Conservation (phyloP, 2,888 invertebrate genomes). For the Ethmia dodecea region DNA sequence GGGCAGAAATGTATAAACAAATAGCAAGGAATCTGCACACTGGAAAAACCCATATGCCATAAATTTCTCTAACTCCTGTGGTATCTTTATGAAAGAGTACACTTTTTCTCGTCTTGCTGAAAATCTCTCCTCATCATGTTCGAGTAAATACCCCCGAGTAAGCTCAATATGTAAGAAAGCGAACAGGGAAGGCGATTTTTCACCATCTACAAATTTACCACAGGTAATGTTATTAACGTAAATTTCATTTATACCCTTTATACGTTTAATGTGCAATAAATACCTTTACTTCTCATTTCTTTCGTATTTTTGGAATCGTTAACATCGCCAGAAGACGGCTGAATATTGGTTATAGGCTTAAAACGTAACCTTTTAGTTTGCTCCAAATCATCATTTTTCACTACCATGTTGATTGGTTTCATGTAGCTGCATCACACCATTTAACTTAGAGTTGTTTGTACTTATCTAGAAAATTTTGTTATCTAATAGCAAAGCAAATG, state of each 20-base stretch:
- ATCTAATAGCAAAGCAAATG: no score
- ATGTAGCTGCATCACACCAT: no score
- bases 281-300: slow-evolving; percentile 55
- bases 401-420: slow-evolving; percentile 40
- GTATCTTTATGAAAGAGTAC: slow-evolving; percentile 97
- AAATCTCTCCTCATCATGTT: slow-evolving; percentile 97
- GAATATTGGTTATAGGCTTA: slow-evolving; percentile 52
- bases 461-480: no score
- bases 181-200: slow-evolving; percentile 67
- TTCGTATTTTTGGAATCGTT: slow-evolving; percentile 44
- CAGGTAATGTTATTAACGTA: no score
- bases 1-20: slow-evolving; percentile 98
- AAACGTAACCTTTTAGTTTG: slow-evolving; percentile 68
- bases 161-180: slow-evolving; percentile 91
- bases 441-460: no score
- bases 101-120: slow-evolving; percentile 96
- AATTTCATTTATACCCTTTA: not conserved
- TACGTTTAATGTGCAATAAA: not conserved
- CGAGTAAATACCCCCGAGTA: slow-evolving; percentile 93
- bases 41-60: slow-evolving; percentile 96
- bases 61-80: slow-evolving; percentile 93
- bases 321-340: slow-evolving; percentile 47
- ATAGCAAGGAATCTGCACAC: slow-evolving; percentile 98
- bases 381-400: slow-evolving; percentile 58
- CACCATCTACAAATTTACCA: slow-evolving; percentile 46